Percentiles rank a stretch among this genome's conserved stretches.
These are phyloP conservation scores for Empidonax traillii DNA, from an alignment of 2,113 vertebrate genomes.

Conservation along the genomic window DNA sequence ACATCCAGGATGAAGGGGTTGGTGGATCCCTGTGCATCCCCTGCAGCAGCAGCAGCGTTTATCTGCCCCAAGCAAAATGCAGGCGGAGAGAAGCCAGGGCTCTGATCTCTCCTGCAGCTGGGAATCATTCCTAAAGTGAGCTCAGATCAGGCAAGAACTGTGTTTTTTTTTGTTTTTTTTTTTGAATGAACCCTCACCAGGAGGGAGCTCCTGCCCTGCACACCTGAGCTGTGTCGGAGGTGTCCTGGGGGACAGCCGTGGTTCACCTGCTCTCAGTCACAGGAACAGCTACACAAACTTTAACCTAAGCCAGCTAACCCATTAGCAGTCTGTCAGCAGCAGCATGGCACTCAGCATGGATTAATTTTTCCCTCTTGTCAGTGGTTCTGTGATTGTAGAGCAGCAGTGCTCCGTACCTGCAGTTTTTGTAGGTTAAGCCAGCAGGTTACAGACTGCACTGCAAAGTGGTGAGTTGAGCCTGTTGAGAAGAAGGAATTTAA, in stretches of 20 bases:
- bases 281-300: not conserved
- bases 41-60: fast-evolving
- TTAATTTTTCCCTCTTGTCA: not conserved
- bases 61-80: not conserved
- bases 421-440: constrained; percentile 11
- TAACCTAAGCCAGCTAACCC: not conserved
- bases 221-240: fast-evolving
- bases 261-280: not conserved
- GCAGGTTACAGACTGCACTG: not conserved
- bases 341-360: not conserved
- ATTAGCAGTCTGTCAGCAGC: not conserved
- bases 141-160: not conserved
- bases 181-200: not conserved
- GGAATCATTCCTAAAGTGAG: not conserved
- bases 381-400: not conserved
- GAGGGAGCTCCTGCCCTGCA: not conserved
- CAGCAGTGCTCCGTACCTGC: not conserved
- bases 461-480: not conserved
- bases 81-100: not conserved
- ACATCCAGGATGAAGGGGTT: not conserved
- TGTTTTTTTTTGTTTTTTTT: not conserved
- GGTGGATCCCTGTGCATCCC: not conserved
- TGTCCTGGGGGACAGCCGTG: not conserved
- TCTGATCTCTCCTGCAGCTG: not conserved
- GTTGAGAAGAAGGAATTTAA: not conserved